These are phyloP conservation scores for human DNA, from an alignment of 2,113 vertebrate genomes.

Conservation along the genomic window GRCh38 chrX:137851001-137851500, in stretches of 20 bases:
- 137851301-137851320: constrained; percentile 32
- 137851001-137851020: constrained; percentile 4
- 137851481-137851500: background rate
- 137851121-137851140: background rate
- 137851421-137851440: background rate
- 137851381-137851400: background rate
- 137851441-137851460: background rate
- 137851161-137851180: constrained; percentile 8
- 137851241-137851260: background rate
- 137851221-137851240: constrained; percentile 1
- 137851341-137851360: background rate
- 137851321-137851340: background rate
- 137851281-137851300: constrained; percentile 24
- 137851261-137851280: constrained; percentile 18
- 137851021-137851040: background rate
- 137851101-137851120: background rate
- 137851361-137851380: background rate
- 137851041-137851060: background rate
- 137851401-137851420: background rate
- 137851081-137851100: background rate
- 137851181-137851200: background rate
- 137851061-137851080: background rate
- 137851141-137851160: background rate
- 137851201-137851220: background rate
- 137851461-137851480: background rate